These are phyloP conservation scores for Polypterus senegalus DNA, from an alignment of 2,113 vertebrate species.

Conservation along the genomic window DNA sequence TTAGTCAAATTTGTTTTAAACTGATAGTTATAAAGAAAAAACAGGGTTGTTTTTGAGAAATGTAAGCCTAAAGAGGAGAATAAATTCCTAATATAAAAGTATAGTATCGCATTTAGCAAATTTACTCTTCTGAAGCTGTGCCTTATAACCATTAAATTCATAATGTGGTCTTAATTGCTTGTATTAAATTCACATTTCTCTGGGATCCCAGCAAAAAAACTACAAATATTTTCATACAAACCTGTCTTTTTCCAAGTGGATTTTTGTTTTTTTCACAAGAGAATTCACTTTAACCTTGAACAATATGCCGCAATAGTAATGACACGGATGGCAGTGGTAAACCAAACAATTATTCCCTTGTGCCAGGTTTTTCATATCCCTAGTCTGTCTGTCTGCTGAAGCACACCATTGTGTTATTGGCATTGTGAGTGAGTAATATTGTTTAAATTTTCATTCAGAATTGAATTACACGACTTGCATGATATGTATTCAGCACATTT, in stretches of 20 bases:
- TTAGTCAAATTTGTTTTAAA: no score
- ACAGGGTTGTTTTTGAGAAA: no score
- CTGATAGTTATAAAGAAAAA: no score
- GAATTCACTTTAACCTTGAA: background rate
- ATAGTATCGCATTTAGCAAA: no score
- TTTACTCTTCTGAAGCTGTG: no score
- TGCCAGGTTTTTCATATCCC: background rate
- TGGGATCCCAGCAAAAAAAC: no score
- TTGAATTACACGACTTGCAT: conserved; percentile 2
- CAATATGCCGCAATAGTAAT: conserved; percentile 2
- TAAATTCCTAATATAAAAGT: no score
- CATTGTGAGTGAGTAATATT: conserved; percentile 1
- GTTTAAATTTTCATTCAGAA: conserved; percentile 5
- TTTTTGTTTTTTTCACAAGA: background rate
- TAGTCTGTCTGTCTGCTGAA: background rate
- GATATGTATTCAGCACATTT: conserved; percentile 25
- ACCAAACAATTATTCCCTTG: background rate
- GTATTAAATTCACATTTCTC: no score
- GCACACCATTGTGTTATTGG: background rate
- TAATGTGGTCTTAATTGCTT: no score
- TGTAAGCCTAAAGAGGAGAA: no score
- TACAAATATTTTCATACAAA: no score
- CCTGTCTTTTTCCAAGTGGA: background rate
- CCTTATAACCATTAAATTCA: no score
- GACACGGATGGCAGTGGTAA: background rate